Evolutionary conservation across 2,797 vertebrate species (phyloP).

Genomic region (Propithecus perrieri): DNA sequence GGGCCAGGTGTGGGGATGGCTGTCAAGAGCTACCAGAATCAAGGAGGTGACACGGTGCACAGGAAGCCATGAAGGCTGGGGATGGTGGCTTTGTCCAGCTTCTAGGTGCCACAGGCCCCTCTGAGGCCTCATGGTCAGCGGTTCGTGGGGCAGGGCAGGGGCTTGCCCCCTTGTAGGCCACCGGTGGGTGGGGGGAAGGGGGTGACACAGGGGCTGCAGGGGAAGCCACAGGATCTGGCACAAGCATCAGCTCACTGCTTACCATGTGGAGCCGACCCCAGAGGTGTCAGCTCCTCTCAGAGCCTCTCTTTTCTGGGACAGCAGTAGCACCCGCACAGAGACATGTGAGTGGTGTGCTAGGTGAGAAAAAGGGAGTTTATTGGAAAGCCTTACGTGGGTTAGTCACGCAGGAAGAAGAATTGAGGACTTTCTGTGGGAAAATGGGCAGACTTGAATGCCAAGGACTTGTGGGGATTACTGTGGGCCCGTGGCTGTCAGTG

Average conservation of each 20-base stretch:
- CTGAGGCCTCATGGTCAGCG: neutral
- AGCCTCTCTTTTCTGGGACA: rapidly evolving
- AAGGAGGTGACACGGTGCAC: constrained; percentile 20
- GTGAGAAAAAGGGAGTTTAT: rapidly evolving
- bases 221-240: neutral
- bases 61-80: neutral
- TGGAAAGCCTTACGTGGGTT: rapidly evolving
- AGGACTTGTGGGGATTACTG: neutral
- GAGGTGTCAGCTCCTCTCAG: neutral
- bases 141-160: neutral
- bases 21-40: constrained; percentile 71
- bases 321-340: neutral
- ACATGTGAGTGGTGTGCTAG: rapidly evolving
- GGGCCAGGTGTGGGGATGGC: neutral
- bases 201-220: no score
- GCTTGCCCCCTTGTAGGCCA: rapidly evolving
- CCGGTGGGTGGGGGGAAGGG: rapidly evolving
- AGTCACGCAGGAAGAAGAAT: neutral
- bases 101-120: neutral
- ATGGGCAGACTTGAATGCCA: rapidly evolving
- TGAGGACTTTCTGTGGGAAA: no score
- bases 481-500: neutral
- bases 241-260: rapidly evolving
- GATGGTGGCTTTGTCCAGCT: neutral
- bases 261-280: no score